Base-by-base conservation (phyloP, 2,888 invertebrate species). In the Mantis religiosa region DNA sequence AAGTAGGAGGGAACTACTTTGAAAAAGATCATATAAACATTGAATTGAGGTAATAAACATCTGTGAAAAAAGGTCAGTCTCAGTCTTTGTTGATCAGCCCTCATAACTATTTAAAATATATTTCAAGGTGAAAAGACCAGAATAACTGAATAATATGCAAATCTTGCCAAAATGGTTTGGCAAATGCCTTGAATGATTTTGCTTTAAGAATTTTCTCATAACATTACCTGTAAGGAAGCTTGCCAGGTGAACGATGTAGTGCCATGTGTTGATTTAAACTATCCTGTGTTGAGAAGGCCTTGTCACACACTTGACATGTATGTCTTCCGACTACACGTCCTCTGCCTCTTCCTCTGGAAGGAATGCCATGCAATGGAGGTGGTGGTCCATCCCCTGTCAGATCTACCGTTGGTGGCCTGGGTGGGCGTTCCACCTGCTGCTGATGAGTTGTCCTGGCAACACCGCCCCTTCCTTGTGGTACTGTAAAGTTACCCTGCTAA, bases 251-350 rank as follows among this genome's bases (percentile, higher is more conserved):
- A 88, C 92, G 92, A 91, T 94, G 94, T 2, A 92, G 92, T 3
- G 92, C 92, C 93, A 94, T 94, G 90, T 94, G 94, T 83, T 94
- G 93, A n/a, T 93, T 93, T 9, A 94, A 92, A 87, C 93, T 92
- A 89, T 94, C 94, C 89, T 93, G 93, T 83, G 93, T 94, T 88
- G 93, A 93, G 90, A 94, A 94, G 87, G 92, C 93, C 90, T 94
- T 94, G 89, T 94, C 93, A 91, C 94, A 94, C 4, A 94, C 92
- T 90, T 93, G 93, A 88, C 92, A 92, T 30, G 91, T 84, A 85
- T 85, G 34, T 28, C 88, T 90, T 3, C 90, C 89, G 8, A 30
- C 28, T 81, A 85, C 25, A 8, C 88, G 87, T 25, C 89, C 88
- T 91, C 93, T 91, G 71, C 93, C 93, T 89, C 93, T 91, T 20